phyloP scores from a whole-genome alignment of 2,888 invertebrate species.

The Athalia rosae region DNA sequence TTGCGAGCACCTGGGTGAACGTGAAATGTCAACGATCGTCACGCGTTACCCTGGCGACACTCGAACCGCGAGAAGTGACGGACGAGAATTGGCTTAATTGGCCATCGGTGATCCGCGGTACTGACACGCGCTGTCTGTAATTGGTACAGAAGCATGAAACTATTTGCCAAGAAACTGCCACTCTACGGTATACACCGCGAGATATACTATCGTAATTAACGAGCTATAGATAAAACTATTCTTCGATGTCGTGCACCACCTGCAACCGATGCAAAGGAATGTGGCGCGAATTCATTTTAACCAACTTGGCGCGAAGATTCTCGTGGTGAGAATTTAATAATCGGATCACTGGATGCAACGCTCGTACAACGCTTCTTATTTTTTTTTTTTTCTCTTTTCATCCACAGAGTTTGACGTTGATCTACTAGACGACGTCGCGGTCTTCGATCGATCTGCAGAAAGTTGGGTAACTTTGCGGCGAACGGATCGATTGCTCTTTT shows the following conservation, averaged over 20 bases:
- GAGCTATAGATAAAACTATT: slow-evolving; percentile 19
- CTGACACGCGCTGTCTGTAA: slow-evolving; percentile 44
- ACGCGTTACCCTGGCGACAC: slow-evolving; percentile 33
- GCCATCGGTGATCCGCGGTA: slow-evolving; percentile 32
- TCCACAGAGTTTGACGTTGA: background rate
- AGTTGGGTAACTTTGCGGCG: too few species aligned
- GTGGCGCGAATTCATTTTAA: slow-evolving; percentile 3
- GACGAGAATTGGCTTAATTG: slow-evolving; percentile 44
- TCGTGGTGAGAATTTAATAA: slow-evolving; percentile 10
- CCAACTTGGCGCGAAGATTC: background rate
- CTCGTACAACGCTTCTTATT: background rate
- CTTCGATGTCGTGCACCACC: background rate
- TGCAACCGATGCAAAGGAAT: background rate
- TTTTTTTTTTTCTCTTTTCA: background rate
- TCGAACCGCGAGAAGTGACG: slow-evolving; percentile 25
- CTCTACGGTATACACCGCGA: slow-evolving; percentile 1
- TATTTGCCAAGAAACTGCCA: slow-evolving; percentile 38
- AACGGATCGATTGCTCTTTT: background rate
- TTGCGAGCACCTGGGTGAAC: slow-evolving; percentile 28
- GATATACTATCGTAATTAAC: background rate
- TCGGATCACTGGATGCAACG: background rate
- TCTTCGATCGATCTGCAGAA: too few species aligned
- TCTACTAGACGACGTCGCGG: background rate
- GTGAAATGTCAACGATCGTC: slow-evolving; percentile 39
- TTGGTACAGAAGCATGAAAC: slow-evolving; percentile 42